Percentiles rank a stretch among this genome's conserved stretches.
phyloP scores from a whole-genome alignment of 2,113 vertebrate genomes.

The Salvelinus namaycush region DNA sequence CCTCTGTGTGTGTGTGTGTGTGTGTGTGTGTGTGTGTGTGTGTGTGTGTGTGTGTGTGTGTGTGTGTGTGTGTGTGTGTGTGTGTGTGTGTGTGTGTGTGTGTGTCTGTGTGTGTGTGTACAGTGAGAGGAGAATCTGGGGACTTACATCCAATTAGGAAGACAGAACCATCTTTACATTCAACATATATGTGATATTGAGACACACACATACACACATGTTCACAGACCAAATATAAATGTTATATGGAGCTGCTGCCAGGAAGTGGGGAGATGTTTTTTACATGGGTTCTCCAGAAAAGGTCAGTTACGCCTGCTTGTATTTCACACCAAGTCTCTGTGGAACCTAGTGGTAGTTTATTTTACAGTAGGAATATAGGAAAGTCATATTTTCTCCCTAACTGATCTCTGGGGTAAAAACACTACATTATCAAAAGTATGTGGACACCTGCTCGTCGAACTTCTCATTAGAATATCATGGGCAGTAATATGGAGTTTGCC shows the following conservation, averaged over 20 bases:
- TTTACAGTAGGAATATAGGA: too few species aligned
- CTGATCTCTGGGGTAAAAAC: too few species aligned
- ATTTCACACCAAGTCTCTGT: too few species aligned
- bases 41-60: constrained; percentile 31
- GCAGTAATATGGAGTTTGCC: too few species aligned
- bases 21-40: neutral
- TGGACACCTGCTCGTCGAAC: too few species aligned
- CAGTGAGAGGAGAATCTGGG: neutral
- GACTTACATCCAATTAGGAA: neutral
- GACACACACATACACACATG: neutral
- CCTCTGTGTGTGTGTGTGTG: neutral
- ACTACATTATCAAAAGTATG: too few species aligned
- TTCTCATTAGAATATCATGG: too few species aligned
- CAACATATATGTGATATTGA: neutral
- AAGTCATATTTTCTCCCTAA: too few species aligned
- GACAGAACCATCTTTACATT: neutral
- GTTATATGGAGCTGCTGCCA: neutral
- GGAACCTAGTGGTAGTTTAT: too few species aligned
- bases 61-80: constrained; percentile 26
- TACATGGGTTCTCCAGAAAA: too few species aligned
- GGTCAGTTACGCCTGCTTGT: too few species aligned
- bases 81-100: neutral
- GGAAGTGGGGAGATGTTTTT: too few species aligned
- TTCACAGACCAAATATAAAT: neutral
- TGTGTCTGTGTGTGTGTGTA: constrained; percentile 22